These are phyloP conservation scores for Himantopus leucocephalus DNA, from an alignment of 2,113 vertebrate species.

Conservation along the genomic window DNA sequence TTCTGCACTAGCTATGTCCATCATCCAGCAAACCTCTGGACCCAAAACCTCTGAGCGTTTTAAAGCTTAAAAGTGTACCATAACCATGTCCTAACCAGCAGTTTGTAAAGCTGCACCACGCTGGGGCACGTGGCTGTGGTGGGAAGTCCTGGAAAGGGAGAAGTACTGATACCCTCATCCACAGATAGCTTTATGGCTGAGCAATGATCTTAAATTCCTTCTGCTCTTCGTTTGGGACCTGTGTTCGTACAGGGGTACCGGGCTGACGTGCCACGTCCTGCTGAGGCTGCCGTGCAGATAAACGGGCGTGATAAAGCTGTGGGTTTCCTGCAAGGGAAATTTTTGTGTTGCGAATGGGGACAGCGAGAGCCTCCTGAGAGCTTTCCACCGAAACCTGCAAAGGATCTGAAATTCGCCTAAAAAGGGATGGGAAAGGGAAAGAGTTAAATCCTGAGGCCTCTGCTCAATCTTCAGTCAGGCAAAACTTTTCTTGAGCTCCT, in stretches of 20 bases:
- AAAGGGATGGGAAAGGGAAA: background rate
- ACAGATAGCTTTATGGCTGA: background rate
- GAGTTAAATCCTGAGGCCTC: background rate
- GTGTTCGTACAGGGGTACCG: background rate
- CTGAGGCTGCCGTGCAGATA: background rate
- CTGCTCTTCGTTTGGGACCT: background rate
- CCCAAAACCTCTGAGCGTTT: background rate
- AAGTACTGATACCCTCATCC: background rate
- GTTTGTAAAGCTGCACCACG: background rate
- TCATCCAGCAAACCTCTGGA: background rate
- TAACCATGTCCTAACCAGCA: background rate
- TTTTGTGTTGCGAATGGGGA: background rate
- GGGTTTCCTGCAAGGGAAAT: background rate
- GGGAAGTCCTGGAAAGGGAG: background rate
- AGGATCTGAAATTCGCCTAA: background rate
- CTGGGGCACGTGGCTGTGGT: background rate
- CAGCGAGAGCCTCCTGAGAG: background rate
- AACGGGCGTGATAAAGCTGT: background rate
- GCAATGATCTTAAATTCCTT: background rate
- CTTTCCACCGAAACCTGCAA: background rate
- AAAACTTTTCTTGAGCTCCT: background rate
- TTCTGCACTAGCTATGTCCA: background rate
- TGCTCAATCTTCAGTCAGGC: background rate
- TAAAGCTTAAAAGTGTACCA: background rate
- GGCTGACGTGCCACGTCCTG: fast-evolving